Conservation (phyloP, 2,797 vertebrate genomes). For the Trichosurus vulpecula region DNA sequence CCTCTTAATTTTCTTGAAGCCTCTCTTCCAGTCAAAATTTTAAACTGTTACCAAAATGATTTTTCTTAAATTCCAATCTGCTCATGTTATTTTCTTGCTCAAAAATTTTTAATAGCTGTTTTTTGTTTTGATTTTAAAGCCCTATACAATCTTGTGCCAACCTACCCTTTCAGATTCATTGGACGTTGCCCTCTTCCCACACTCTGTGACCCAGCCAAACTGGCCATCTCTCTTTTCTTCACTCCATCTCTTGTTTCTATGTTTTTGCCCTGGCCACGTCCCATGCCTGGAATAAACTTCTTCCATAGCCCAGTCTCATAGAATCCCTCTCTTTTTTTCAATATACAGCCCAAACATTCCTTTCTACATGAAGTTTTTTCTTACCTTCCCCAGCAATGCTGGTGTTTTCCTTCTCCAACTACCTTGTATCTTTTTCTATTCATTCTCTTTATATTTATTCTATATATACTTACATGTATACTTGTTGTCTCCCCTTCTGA, state of each 20-base stretch:
- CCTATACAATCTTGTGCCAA: background rate
- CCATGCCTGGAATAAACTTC: background rate
- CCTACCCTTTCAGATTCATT: background rate
- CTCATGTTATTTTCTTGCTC: background rate
- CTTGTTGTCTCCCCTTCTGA: no score
- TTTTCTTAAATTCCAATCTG: background rate
- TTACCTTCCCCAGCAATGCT: no score
- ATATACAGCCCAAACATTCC: no score
- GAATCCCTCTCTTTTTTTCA: background rate
- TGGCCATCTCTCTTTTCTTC: background rate
- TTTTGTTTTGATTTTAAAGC: background rate
- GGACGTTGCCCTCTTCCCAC: background rate
- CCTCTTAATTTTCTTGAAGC: background rate
- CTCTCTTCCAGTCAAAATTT: background rate
- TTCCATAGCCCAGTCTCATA: background rate
- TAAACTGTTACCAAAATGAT: background rate
- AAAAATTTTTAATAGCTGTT: background rate
- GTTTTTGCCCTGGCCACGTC: background rate
- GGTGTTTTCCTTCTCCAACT: no score
- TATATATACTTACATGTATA: no score
- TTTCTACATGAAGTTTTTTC: no score
- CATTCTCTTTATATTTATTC: no score
- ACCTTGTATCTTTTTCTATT: no score
- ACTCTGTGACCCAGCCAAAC: background rate
- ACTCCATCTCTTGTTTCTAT: no score